phyloP scores from a whole-genome alignment of 1,140 invertebrate genomes.

The Drosophila insularis region DNA sequence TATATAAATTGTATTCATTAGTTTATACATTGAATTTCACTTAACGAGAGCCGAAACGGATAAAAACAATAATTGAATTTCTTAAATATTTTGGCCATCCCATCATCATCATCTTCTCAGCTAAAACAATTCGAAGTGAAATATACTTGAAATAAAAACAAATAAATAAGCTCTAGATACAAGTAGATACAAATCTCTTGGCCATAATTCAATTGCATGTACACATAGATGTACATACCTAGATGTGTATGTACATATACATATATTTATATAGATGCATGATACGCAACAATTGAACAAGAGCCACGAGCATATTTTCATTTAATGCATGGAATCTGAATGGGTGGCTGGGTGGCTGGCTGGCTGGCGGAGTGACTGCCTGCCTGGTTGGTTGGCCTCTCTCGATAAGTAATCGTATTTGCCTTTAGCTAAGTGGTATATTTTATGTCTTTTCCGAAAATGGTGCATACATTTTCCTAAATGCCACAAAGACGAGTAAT shows the following conservation, averaged over 20 bases:
- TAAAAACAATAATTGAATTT: conserved; percentile 44
- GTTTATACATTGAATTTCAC: conserved; percentile 7
- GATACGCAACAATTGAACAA: not conserved
- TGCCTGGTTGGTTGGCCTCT: not conserved
- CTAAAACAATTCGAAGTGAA: conserved; percentile 30
- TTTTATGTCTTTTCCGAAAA: conserved; percentile 22
- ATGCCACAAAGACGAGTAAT: conserved; percentile 30
- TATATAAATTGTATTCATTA: conserved; percentile 4
- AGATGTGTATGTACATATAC: too few species aligned
- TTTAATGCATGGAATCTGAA: not conserved
- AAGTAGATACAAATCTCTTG: conserved; percentile 4
- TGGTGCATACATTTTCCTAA: conserved; percentile 16
- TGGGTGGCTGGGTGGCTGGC: not conserved
- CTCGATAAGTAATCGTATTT: conserved; percentile 15
- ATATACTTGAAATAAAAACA: conserved; percentile 28
- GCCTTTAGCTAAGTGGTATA: conserved; percentile 34
- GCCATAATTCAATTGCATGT: conserved; percentile 37
- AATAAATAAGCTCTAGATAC: conserved; percentile 16
- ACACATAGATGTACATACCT: conserved; percentile 34
- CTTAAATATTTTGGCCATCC: conserved; percentile 58
- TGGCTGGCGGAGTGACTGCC: not conserved
- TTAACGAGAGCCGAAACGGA: conserved; percentile 1
- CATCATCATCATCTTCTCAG: conserved; percentile 38
- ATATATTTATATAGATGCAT: conserved; percentile 3
- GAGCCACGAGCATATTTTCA: not conserved